Conservation (phyloP, 1,140 invertebrate genomes). For the Cotesia chilonis region DNA sequence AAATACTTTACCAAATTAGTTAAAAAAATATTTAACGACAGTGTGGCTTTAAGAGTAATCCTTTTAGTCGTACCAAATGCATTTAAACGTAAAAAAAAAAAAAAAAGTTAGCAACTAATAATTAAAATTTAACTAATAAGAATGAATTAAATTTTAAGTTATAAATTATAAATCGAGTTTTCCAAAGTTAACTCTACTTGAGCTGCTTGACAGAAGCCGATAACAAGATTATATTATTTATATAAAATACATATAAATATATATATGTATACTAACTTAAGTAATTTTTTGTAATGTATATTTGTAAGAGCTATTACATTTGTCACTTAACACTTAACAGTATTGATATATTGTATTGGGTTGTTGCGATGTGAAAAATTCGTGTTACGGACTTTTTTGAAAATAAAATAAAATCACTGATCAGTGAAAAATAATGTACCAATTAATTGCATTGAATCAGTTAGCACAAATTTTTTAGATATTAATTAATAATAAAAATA, state of each 20-base stretch:
- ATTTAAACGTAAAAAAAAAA: conserved; percentile 53
- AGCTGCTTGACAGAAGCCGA: conserved; percentile 58
- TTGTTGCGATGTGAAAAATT: conserved; percentile 39
- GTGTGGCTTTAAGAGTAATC: conserved; percentile 53
- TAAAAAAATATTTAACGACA: conserved; percentile 42
- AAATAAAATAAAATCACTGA: conserved; percentile 24
- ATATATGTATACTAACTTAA: conserved; percentile 49
- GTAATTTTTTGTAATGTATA: conserved; percentile 62
- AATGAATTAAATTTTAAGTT: conserved; percentile 33
- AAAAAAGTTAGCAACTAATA: conserved; percentile 33
- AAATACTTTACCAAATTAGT: conserved; percentile 15
- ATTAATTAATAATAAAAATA: conserved; percentile 8
- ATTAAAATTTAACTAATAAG: conserved; percentile 29
- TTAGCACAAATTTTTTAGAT: conserved; percentile 17
- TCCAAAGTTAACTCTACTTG: conserved; percentile 63
- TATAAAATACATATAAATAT: too few species aligned
- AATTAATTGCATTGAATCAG: background rate
- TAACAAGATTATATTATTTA: conserved; percentile 40
- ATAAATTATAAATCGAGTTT: conserved; percentile 50
- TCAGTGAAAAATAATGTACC: conserved; percentile 20
- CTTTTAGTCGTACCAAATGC: conserved; percentile 65
- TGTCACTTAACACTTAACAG: conserved; percentile 62
- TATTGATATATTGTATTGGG: conserved; percentile 53
- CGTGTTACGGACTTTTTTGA: conserved; percentile 7
- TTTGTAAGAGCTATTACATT: conserved; percentile 60